Evolutionary conservation across 2,113 vertebrate genomes (phyloP).

Genomic region (Colossoma macropomum): DNA sequence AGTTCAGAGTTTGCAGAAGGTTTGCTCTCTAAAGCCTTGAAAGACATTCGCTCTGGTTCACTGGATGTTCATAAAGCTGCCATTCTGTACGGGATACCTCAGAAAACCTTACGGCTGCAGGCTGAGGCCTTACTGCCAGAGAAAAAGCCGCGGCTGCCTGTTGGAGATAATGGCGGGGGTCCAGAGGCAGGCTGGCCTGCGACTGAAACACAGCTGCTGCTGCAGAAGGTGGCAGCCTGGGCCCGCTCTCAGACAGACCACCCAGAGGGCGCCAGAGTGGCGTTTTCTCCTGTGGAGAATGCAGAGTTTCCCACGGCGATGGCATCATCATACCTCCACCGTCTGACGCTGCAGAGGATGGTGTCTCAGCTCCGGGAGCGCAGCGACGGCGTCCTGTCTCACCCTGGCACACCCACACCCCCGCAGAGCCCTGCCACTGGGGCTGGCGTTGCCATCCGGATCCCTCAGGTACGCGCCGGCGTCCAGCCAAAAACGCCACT

Average conservation of each 20-base stretch:
- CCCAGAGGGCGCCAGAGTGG: constrained; percentile 80
- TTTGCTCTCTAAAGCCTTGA: constrained; percentile 99
- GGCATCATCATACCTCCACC: constrained; percentile 92
- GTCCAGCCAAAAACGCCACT: constrained; percentile 84
- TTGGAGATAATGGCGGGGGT: constrained; percentile 83
- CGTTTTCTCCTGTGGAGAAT: constrained; percentile 81
- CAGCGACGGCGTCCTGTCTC: constrained; percentile 80
- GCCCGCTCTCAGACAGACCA: constrained; percentile 86
- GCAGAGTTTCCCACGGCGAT: constrained; percentile 85
- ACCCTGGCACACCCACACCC: constrained; percentile 16
- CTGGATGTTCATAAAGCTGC: constrained; percentile 97
- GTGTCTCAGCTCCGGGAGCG: constrained; percentile 89
- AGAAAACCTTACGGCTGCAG: constrained; percentile 92
- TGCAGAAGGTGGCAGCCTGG: constrained; percentile 96
- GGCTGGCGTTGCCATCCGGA: constrained; percentile 88
- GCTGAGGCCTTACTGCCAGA: constrained; percentile 89
- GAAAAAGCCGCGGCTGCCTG: constrained; percentile 86
- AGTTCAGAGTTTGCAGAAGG: constrained; percentile 99
- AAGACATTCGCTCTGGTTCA: constrained; percentile 98
- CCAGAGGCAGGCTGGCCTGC: constrained; percentile 84
- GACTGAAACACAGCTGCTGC: constrained; percentile 89
- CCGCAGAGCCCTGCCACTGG: constrained; percentile 73
- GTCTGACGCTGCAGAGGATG: constrained; percentile 94
- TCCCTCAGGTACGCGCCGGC: constrained; percentile 89
- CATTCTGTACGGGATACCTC: constrained; percentile 99